These are phyloP conservation scores for Drosophila monieri DNA, from an alignment of 2,888 invertebrate species.

Conservation along the genomic window DNA sequence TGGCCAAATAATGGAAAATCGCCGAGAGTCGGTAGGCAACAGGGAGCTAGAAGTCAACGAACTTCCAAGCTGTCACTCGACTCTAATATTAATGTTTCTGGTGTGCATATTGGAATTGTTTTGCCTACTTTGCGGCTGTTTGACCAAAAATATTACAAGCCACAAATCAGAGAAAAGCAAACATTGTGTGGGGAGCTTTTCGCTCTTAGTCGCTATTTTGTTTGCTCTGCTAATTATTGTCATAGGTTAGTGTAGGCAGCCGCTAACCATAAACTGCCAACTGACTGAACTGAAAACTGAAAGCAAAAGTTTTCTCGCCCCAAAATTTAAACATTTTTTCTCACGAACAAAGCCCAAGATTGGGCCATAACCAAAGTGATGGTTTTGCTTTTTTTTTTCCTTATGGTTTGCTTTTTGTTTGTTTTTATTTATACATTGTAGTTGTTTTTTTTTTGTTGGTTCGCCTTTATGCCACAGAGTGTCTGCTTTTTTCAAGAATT, in stretches of 20 bases:
- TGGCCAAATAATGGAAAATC: constrained; percentile 49
- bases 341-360: constrained; percentile 64
- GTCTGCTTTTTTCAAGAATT: constrained; percentile 30
- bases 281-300: constrained; percentile 40
- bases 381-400: constrained; percentile 15
- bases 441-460: constrained; percentile 18
- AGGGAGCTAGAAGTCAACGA: constrained; percentile 21
- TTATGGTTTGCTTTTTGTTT: constrained; percentile 15
- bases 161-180: background rate
- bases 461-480: background rate
- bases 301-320: constrained; percentile 72
- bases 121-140: constrained; percentile 74
- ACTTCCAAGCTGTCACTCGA: constrained; percentile 29
- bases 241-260: constrained; percentile 80
- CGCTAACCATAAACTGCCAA: constrained; percentile 49
- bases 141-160: constrained; percentile 43
- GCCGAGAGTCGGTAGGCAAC: constrained; percentile 52
- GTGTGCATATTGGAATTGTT: constrained; percentile 41
- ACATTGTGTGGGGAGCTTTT: constrained; percentile 12
- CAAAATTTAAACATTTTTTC: constrained; percentile 67
- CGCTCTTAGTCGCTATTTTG: constrained; percentile 28
- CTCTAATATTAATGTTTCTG: constrained; percentile 23
- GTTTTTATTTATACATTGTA: constrained; percentile 32
- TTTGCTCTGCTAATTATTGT: constrained; percentile 78
- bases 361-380: constrained; percentile 47